phyloP scores from a whole-genome alignment of 2,113 vertebrate genomes.

The Anguilla japonica region DNA sequence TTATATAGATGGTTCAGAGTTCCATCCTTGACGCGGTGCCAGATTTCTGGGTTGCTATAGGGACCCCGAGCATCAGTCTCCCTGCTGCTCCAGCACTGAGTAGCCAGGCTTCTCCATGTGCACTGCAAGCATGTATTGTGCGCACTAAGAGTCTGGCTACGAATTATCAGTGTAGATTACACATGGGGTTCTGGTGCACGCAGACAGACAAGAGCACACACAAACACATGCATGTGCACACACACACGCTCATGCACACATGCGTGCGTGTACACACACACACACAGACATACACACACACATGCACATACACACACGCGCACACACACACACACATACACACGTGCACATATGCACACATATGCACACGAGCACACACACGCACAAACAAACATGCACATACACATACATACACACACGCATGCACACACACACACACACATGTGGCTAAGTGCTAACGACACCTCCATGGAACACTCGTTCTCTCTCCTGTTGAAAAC shows the following conservation, averaged over 20 bases:
- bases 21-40: not conserved
- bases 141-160: not conserved
- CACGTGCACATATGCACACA: not conserved
- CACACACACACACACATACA: not conserved
- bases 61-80: not conserved
- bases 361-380: not conserved
- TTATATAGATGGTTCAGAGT: not conserved
- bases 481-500: not conserved
- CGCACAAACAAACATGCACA: not conserved
- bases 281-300: not conserved
- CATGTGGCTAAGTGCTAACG: not conserved
- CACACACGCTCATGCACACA: not conserved
- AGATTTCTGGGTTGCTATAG: slow-evolving; percentile 8
- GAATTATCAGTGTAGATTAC: not conserved
- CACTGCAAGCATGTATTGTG: too few species aligned
- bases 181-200: not conserved
- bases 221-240: not conserved
- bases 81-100: not conserved
- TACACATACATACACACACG: not conserved
- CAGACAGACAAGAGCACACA: not conserved
- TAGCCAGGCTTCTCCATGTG: too few species aligned
- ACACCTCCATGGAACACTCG: not conserved
- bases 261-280: not conserved
- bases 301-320: too few species aligned
- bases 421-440: not conserved